Percentiles rank a stretch among this genome's conserved stretches.
Conservation (phyloP, 2,113 vertebrate genomes). For the Dissostichus mawsoni region DNA sequence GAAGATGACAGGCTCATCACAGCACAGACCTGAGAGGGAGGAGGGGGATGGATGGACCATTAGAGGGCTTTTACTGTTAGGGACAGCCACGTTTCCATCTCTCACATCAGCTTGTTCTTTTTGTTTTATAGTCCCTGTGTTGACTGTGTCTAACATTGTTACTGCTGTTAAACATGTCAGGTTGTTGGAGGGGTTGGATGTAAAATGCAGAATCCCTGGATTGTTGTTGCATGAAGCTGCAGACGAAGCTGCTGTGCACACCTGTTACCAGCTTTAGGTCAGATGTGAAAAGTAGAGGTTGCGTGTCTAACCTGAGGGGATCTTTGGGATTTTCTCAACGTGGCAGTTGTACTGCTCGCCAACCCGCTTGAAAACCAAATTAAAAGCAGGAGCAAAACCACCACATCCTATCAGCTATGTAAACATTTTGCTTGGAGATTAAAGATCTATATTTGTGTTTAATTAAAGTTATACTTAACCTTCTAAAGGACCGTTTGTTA, state of each 20-base stretch:
- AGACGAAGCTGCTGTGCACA: not conserved
- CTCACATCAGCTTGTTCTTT: not conserved
- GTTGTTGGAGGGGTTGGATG: not conserved
- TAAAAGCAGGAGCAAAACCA: not conserved
- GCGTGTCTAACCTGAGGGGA: conserved; percentile 17
- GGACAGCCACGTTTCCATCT: conserved; percentile 42
- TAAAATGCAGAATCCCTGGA: not conserved
- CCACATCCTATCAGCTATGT: not conserved
- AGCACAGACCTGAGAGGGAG: conserved; percentile 5
- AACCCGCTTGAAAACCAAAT: not conserved
- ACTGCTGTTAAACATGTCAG: not conserved
- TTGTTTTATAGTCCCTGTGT: not conserved
- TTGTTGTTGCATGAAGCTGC: not conserved
- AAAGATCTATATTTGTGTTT: no score
- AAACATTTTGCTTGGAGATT: no score
- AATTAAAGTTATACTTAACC: no score
- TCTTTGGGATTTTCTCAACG: not conserved
- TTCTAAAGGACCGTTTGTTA: no score
- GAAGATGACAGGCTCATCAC: conserved; percentile 35
- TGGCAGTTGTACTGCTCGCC: not conserved
- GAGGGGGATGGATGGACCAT: conserved; percentile 22
- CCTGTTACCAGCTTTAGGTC: conserved; percentile 35
- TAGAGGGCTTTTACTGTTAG: conserved; percentile 45
- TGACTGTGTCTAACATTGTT: not conserved
- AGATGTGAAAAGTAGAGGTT: conserved; percentile 57